phyloP scores from a whole-genome alignment of 2,888 invertebrate species.

The Mantis religiosa region DNA sequence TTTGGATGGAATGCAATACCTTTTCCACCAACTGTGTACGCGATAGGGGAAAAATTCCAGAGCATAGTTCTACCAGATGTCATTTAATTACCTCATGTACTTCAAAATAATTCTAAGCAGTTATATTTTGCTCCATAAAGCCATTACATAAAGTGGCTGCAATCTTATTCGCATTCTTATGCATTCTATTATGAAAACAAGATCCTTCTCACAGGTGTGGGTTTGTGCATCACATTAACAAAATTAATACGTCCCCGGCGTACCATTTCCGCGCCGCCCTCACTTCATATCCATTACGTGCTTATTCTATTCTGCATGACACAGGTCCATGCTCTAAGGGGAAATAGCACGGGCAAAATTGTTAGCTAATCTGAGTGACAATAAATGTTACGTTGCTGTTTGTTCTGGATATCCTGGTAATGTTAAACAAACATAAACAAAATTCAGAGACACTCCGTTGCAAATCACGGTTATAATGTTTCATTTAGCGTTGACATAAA shows the following conservation, averaged over 20 bases:
- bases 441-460: not conserved
- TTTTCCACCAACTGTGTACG: no score
- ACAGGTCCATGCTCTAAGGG: not conserved
- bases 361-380: not conserved
- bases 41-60: no score
- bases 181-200: no score
- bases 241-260: not conserved
- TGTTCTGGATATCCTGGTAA: not conserved
- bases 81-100: no score
- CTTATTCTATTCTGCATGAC: not conserved
- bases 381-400: not conserved
- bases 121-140: not conserved
- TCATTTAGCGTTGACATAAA: not conserved
- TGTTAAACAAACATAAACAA: not conserved
- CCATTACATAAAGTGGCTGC: not conserved
- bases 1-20: no score
- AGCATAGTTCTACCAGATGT: no score
- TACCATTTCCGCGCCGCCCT: not conserved
- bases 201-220: no score
- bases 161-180: not conserved
- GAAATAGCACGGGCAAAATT: not conserved
- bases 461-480: not conserved
- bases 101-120: no score
- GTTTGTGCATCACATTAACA: constrained; percentile 1
- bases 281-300: not conserved